phyloP scores from a whole-genome alignment of 1,140 invertebrate species.

The Ceratina japonica region DNA sequence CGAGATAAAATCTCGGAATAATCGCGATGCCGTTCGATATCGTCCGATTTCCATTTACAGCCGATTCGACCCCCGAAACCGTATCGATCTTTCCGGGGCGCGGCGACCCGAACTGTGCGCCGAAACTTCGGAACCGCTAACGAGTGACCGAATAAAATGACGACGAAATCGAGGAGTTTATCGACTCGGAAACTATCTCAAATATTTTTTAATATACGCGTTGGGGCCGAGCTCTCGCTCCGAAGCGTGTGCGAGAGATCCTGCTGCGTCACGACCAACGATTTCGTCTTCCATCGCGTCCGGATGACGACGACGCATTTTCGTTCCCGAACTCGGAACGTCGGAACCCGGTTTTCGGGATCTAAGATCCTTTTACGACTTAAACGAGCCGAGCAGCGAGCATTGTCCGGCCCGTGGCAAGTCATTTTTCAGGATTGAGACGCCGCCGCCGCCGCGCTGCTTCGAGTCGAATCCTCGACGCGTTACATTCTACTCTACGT shows the following conservation, averaged over 20 bases:
- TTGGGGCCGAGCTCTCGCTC: too few relatives aligned
- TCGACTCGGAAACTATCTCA: too few relatives aligned
- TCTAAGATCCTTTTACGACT: background rate
- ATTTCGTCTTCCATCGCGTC: constrained; percentile 22
- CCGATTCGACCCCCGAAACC: constrained; percentile 43
- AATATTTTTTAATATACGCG: too few relatives aligned
- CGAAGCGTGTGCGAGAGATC: constrained; percentile 10
- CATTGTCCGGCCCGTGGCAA: background rate
- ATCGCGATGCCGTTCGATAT: constrained; percentile 20
- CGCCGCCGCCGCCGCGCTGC: too few relatives aligned
- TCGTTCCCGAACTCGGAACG: constrained; percentile 2
- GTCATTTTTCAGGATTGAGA: constrained; percentile 3
- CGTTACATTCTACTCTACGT: constrained; percentile 3
- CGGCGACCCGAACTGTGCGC: constrained; percentile 33
- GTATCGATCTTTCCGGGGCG: constrained; percentile 43
- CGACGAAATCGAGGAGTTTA: too few relatives aligned
- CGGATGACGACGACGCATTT: background rate
- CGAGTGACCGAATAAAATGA: too few relatives aligned
- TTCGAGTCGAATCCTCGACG: constrained; percentile 10
- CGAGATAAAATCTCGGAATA: constrained; percentile 34
- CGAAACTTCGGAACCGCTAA: too few relatives aligned
- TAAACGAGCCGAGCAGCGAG: background rate
- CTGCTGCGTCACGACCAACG: constrained; percentile 25
- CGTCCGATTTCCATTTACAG: constrained; percentile 44
- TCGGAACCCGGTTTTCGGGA: background rate